Percentiles rank a stretch among this genome's conserved stretches.
Evolutionary conservation across 2,797 vertebrate species (phyloP).

Genomic region (Myotis daubentonii): DNA sequence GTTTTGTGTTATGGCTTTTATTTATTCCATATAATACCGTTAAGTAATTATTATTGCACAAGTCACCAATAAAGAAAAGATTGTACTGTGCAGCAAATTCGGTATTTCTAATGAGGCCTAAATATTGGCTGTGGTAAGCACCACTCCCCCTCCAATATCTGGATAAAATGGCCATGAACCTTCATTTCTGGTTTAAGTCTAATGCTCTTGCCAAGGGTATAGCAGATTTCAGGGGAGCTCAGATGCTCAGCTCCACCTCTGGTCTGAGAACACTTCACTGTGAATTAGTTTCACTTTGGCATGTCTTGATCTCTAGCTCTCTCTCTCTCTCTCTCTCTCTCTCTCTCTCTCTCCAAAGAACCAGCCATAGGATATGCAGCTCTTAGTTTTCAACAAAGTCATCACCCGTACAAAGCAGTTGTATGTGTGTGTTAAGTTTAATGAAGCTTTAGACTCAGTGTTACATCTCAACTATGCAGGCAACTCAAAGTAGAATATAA

Average conservation of each 20-base stretch:
- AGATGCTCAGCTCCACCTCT: neutral
- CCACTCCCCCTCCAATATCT: neutral
- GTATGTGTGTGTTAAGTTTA: neutral
- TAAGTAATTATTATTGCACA: neutral
- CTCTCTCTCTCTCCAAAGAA: neutral
- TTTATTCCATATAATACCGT: neutral
- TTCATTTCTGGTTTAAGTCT: neutral
- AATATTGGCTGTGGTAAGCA: neutral
- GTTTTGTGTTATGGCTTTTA: neutral
- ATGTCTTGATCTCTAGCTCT: neutral
- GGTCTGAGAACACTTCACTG: neutral
- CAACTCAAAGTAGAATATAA: neutral
- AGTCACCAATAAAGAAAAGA: neutral
- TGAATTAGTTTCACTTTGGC: neutral
- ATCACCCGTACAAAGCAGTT: neutral
- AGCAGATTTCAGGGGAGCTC: neutral
- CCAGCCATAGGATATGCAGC: neutral
- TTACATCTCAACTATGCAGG: neutral
- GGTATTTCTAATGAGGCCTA: neutral
- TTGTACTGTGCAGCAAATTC: neutral
- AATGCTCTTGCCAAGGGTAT: neutral
- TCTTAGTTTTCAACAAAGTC: neutral
- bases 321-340: neutral
- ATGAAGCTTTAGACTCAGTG: neutral
- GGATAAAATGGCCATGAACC: neutral